These are phyloP conservation scores for Gymnocephalus cernua DNA, from an alignment of 2,113 vertebrate species.

Conservation along the genomic window DNA sequence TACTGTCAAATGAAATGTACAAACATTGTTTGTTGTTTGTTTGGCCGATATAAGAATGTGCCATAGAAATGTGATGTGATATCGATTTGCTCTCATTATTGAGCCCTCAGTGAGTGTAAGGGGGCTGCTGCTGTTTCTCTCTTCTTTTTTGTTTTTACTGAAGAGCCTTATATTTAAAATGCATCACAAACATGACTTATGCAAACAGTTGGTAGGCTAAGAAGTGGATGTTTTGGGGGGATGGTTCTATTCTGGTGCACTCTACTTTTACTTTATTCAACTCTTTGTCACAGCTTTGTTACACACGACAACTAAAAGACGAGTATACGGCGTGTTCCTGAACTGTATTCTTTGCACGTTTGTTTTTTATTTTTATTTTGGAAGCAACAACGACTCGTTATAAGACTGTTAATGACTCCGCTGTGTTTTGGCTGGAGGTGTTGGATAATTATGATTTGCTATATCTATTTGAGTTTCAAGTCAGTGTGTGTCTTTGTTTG, in stretches of 20 bases:
- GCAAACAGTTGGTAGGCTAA: neutral
- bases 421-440: no score
- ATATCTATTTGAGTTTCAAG: no score
- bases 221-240: neutral
- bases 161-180: neutral
- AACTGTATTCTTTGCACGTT: neutral
- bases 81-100: neutral
- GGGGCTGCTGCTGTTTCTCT: neutral
- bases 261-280: neutral
- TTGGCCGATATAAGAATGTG: neutral
- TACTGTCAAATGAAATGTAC: neutral
- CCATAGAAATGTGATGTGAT: neutral
- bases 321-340: neutral
- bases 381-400: no score
- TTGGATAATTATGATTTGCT: no score
- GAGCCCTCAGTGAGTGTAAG: neutral
- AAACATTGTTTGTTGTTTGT: neutral
- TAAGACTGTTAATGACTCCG: no score
- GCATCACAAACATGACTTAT: neutral
- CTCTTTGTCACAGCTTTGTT: neutral
- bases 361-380: neutral
- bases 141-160: neutral
- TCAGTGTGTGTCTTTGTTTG: no score
- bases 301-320: neutral
- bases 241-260: neutral